Conservation (phyloP, 92 coral and sea anemone species). For the Siderastrea radians region DNA sequence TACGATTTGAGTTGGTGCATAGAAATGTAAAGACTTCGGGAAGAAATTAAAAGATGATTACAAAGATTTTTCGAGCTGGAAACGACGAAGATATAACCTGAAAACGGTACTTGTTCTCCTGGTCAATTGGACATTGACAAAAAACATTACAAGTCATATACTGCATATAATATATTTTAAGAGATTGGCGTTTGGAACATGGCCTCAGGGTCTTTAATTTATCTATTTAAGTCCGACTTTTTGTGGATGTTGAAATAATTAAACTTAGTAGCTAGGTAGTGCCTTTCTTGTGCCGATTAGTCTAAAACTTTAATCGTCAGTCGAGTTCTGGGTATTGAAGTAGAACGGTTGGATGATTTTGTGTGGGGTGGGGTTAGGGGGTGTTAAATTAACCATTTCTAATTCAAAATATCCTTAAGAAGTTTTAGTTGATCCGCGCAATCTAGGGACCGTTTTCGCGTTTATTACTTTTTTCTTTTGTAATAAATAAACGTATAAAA, state of each 20-base stretch:
- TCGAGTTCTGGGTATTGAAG: not conserved
- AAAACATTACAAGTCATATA: not conserved
- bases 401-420: not conserved
- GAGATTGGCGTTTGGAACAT: not conserved
- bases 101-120: conserved; percentile 1
- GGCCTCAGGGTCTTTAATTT: conserved; percentile 20
- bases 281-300: not conserved
- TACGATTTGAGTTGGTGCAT: not conserved
- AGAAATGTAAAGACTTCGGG: not conserved
- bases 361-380: not conserved
- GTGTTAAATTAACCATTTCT: not conserved
- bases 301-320: not conserved
- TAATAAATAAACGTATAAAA: not conserved
- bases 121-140: not conserved
- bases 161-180: not conserved
- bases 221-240: conserved; percentile 36
- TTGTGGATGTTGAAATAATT: not conserved
- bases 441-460: not conserved
- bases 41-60: not conserved
- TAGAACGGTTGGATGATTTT: not conserved
- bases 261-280: not conserved
- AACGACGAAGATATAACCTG: no score
- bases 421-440: conserved; percentile 3
- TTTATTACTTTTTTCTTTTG: not conserved
- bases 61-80: not conserved